Base-by-base conservation (phyloP, 2,113 vertebrate genomes). In the Tiliqua scincoides region DNA sequence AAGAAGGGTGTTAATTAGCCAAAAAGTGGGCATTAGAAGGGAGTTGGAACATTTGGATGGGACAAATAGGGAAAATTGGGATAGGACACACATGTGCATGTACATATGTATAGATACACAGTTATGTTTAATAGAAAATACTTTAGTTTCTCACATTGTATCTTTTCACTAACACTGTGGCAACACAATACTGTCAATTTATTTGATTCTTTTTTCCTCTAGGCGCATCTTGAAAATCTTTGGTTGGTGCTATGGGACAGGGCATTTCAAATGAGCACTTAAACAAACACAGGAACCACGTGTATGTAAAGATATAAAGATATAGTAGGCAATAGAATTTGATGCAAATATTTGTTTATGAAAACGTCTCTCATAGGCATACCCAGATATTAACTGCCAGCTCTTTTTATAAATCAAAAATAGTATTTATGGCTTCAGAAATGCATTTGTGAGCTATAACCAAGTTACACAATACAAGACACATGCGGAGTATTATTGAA, bases 391-490 rank as follows among this genome's bases (percentile, higher is more conserved):
- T 89, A 89, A 72, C 79, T 90, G 80, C 68, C 67, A 79, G 83
- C 40, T 18, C 73, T 85, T 79, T 79, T 92, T 88, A 91, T 73
- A 88, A 87, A 92, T 90, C 83, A 89, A 75, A 78, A 86, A 48
- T n/a, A 76, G 43, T 82, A 88, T 87, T 88, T 91, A 88, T 84
- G 86, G 84, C 61, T 87, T 88, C 5, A 10, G 37, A 20, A 86
- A 86, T 25, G 62, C 35, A 32, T 52, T 18, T 91, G 79, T 76
- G 85, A 85, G 75, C n/a, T 71, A 40, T 72, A 88, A 91, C 76
- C 37, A 91, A 89, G 83, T 89, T 74, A 40, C 40, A 79, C 17
- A 82, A 35, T 79, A 35, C 3, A n/a, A 91, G 30, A 67, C 63
- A 15, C 25, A 20, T 4, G 17, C 71, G 52, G 54, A 48, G 1